Evolutionary conservation across 2,113 vertebrate species (phyloP).

Genomic region (Clarias macrocephalus): DNA sequence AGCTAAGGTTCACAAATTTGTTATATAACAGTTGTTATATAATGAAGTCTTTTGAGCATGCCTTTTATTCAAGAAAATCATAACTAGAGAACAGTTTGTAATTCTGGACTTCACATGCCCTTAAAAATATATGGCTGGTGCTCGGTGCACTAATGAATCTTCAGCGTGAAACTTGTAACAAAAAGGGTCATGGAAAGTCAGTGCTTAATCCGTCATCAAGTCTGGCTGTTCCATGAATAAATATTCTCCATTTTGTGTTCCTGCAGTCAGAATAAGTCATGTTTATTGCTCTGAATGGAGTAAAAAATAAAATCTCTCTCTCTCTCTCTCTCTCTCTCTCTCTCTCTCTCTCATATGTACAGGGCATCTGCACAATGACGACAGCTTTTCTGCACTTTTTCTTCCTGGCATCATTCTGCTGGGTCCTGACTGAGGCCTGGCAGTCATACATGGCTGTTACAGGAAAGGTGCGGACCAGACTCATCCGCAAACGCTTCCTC

Average conservation of each 20-base stretch:
- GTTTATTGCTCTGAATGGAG: neutral
- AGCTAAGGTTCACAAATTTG: neutral
- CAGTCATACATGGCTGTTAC: conserved; percentile 99
- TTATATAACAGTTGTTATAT: too few relatives aligned
- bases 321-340: conserved; percentile 50
- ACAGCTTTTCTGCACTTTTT: conserved; percentile 99
- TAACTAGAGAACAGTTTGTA: neutral
- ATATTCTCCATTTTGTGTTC: neutral
- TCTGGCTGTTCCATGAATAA: neutral
- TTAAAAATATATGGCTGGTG: neutral
- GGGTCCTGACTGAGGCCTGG: conserved; percentile 99
- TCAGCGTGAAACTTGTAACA: neutral
- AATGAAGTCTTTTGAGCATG: neutral
- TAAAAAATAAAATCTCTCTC: conserved; percentile 49
- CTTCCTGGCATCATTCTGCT: conserved; percentile 99
- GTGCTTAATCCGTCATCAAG: too few relatives aligned
- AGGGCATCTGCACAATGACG: conserved; percentile 96
- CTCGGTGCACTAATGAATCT: neutral
- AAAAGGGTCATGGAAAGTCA: neutral
- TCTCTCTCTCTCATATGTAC: conserved; percentile 58
- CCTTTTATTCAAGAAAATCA: neutral
- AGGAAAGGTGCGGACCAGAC: conserved; percentile 95
- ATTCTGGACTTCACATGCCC: neutral
- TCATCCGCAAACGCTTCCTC: conserved; percentile 97
- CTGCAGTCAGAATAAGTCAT: neutral